Evolutionary conservation across 2,113 vertebrate genomes (phyloP).

Genomic region (Mus spicilegus): DNA sequence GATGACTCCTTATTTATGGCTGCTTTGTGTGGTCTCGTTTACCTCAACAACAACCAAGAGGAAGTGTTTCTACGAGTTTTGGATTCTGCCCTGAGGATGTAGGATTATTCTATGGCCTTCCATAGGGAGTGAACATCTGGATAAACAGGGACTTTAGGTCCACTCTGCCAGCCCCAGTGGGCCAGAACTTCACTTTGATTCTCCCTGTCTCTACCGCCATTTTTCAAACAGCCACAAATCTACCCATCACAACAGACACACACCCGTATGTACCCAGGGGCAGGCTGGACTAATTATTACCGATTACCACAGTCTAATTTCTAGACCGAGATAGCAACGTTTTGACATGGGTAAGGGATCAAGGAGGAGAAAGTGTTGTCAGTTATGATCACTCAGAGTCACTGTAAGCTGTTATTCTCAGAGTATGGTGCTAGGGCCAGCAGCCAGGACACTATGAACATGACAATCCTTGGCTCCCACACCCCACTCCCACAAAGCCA

Average conservation of each 20-base stretch:
- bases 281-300: not conserved
- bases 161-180: accelerated
- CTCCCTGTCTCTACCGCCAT: accelerated
- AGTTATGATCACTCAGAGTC: not conserved
- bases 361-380: not conserved
- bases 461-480: not conserved
- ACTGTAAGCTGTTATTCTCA: not conserved
- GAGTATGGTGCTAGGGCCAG: not conserved
- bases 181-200: not conserved
- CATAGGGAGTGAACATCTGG: not conserved
- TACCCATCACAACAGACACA: not conserved
- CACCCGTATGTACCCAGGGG: not conserved
- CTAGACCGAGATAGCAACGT: not conserved
- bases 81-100: not conserved
- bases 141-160: no score
- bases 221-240: not conserved
- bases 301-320: not conserved
- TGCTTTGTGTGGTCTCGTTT: not conserved
- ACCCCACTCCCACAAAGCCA: not conserved
- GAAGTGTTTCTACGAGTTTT: not conserved
- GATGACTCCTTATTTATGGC: not conserved
- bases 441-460: not conserved
- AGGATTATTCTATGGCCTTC: not conserved
- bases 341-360: not conserved
- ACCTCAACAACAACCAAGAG: not conserved